phyloP scores from a whole-genome alignment of 1,140 invertebrate species.

The Magallana ariakensis region DNA sequence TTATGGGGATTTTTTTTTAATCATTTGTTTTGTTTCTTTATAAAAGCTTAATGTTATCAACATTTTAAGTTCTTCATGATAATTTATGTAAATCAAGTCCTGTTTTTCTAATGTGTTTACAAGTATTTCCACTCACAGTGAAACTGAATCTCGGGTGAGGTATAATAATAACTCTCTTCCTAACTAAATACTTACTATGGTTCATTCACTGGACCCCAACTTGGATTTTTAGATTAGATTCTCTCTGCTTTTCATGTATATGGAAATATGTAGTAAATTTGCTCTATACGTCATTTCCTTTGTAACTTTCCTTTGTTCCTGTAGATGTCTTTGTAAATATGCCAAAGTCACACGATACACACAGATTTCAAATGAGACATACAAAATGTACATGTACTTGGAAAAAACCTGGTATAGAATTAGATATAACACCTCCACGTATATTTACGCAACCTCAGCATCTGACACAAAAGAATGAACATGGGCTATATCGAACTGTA shows the following conservation, averaged over 20 bases:
- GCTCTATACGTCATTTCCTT: background rate
- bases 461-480: background rate
- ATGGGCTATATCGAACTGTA: background rate
- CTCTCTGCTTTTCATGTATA: constrained; percentile 15
- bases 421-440: background rate
- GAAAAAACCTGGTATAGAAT: background rate
- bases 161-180: too few species aligned
- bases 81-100: too few species aligned
- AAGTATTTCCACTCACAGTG: too few species aligned
- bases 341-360: background rate
- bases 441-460: background rate
- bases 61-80: background rate
- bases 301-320: background rate
- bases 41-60: background rate
- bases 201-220: background rate
- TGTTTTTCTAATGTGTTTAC: too few species aligned
- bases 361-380: background rate
- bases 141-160: too few species aligned
- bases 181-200: too few species aligned
- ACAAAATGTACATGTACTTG: background rate
- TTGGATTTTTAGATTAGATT: background rate
- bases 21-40: background rate
- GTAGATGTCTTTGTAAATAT: constrained; percentile 19
- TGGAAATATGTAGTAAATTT: background rate
- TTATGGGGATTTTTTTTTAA: background rate